Conservation (phyloP, 1,140 invertebrate species). For the Lasioglossum albipes region DNA sequence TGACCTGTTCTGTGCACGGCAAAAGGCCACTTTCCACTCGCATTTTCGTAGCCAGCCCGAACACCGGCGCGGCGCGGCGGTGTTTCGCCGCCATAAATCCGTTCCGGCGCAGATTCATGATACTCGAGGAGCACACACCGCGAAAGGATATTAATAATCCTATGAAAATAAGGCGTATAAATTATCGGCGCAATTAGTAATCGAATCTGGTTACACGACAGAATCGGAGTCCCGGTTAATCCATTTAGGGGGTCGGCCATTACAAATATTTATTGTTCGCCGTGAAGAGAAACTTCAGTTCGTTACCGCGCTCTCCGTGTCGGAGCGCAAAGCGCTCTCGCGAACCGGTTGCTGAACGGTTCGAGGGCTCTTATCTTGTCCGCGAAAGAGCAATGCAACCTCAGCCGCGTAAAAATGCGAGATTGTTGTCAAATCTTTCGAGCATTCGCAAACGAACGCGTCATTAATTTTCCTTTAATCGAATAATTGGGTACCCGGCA, state of each 20-base stretch:
- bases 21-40: constrained; percentile 64
- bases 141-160: constrained; percentile 36
- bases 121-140: not conserved
- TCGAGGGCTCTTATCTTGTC: not conserved
- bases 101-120: constrained; percentile 1
- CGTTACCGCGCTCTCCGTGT: not conserved
- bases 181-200: constrained; percentile 37
- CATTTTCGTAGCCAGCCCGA: constrained; percentile 48
- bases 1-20: constrained; percentile 47
- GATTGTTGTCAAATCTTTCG: not conserved
- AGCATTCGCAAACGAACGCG: not conserved
- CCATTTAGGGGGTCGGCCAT: not conserved
- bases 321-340: no score
- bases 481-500: not conserved
- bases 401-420: not conserved
- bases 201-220: constrained; percentile 39
- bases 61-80: not conserved
- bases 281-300: not conserved
- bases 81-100: constrained; percentile 48
- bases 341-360: constrained; percentile 6
- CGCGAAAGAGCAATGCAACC: not conserved
- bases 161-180: constrained; percentile 19
- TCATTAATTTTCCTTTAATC: not conserved
- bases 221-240: constrained; percentile 16
- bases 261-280: constrained; percentile 26